Base-by-base conservation (phyloP, 2,113 vertebrate species). In the Malurus melanocephalus region DNA sequence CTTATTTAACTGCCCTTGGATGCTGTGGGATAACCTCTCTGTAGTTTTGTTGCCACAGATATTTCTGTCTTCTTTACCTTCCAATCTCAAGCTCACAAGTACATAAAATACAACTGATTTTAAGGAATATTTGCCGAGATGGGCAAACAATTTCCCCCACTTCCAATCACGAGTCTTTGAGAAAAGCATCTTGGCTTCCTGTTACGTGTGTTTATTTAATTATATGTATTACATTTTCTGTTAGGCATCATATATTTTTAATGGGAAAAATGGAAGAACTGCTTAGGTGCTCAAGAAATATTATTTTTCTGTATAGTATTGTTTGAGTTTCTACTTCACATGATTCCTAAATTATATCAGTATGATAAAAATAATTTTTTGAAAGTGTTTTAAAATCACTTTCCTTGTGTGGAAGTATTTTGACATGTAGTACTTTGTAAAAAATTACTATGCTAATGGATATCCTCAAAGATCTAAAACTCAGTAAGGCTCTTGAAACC, bases 321-420 rank as follows among this genome's bases (percentile, higher is more conserved):
- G 1, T 45, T 55, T 59, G 32, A 67, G 5, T 67, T 88, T 18
- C 20, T 74, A 20, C 11, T 57, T 59, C 32, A 27, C 33, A 21
- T 66, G 40, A 65, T 69, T 32, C 26, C 22, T 67, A 60, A 82
- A 80, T 87, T 89, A 51, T 40, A 64, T 18, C 2, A 2, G 2
- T 60, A 56, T 56, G 24, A 64, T 48, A 78, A 87, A 94, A 89
- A 89, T 21, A 59, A 83, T 80, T 33, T 66, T 64, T 90, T 88
- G 83, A 7, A 78, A 57, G 7, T 60, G 8, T 72, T 78, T 77
- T 56, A 61, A 88, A 92, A 86, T 72, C 2, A 57, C 7, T 71
- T 90, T 72, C 5, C 42, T 55, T 60, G 28, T 53, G 49, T 88
- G 35, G 24, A 87, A 80, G 43, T 80, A 79, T 91, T 94, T 85